Conservation (phyloP, 2,888 invertebrate species). For the Eupeodes luniger region DNA sequence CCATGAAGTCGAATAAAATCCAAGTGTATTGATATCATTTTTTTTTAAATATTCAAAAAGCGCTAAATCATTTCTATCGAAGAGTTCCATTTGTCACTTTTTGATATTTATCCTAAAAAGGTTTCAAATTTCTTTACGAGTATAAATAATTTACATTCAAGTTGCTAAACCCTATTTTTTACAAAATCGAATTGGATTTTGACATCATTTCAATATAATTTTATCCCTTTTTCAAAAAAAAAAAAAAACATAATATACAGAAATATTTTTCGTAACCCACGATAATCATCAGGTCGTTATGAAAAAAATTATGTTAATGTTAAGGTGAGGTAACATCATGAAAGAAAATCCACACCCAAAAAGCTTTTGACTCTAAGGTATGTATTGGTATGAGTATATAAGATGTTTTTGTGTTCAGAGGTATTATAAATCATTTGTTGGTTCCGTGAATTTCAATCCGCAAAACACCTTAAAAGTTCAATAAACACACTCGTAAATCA, state of each 20-base stretch:
- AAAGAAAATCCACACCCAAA: not conserved
- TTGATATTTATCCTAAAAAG: not conserved
- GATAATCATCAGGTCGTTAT: slow-evolving; percentile 8
- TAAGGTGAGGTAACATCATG: too few relatives aligned
- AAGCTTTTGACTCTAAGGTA: not conserved
- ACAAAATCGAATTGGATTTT: not conserved
- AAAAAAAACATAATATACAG: not conserved
- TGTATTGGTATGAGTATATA: too few relatives aligned
- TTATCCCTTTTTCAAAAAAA: not conserved
- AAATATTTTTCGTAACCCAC: not conserved
- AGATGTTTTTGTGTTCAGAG: not conserved
- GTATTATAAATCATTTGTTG: not conserved
- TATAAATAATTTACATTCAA: not conserved
- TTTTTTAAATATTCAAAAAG: not conserved
- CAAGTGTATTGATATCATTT: not conserved
- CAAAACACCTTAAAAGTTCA: slow-evolving; percentile 4
- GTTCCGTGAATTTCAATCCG: not conserved
- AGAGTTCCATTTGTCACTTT: not conserved
- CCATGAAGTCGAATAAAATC: too few relatives aligned
- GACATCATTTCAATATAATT: not conserved
- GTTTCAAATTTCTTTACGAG: not conserved
- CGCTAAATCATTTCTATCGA: not conserved
- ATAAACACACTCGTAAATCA: slow-evolving; percentile 7
- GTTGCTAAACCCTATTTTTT: not conserved
- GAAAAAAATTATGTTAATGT: not conserved